Conservation (phyloP, 2,888 invertebrate species). For the Subacronicta megacephala region DNA sequence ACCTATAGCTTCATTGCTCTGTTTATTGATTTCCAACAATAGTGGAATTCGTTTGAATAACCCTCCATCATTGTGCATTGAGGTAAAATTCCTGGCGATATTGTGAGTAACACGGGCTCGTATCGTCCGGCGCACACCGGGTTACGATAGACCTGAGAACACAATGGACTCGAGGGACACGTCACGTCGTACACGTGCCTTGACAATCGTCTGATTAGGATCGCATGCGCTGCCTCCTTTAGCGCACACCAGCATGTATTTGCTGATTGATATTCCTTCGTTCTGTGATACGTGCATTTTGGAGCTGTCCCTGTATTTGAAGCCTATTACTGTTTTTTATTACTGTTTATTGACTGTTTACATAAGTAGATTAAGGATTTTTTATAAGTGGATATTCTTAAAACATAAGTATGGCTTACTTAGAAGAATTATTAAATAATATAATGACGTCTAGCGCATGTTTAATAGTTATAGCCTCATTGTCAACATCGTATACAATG, state of each 20-base stretch:
- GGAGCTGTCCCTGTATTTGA: constrained; percentile 9
- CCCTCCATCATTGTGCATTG: constrained; percentile 48
- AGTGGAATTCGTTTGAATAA: constrained; percentile 44
- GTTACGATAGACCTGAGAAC: constrained; percentile 46
- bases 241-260: constrained; percentile 45
- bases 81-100: constrained; percentile 51
- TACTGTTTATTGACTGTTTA: no score
- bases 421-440: no score
- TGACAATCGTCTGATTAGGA: constrained; percentile 70
- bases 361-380: no score
- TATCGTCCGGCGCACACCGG: constrained; percentile 42
- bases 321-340: no score
- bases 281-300: constrained; percentile 29
- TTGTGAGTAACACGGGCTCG: constrained; percentile 42
- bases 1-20: background rate
- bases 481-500: no score
- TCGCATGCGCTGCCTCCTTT: constrained; percentile 59
- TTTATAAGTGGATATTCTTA: no score
- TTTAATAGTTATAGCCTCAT: no score
- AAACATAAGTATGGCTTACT: no score
- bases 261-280: constrained; percentile 53
- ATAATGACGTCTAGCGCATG: no score
- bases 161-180: constrained; percentile 60
- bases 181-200: constrained; percentile 64
- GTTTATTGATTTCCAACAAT: constrained; percentile 18